Base-by-base conservation (phyloP, 2,797 vertebrate species). In the Bovichtus variegatus region DNA sequence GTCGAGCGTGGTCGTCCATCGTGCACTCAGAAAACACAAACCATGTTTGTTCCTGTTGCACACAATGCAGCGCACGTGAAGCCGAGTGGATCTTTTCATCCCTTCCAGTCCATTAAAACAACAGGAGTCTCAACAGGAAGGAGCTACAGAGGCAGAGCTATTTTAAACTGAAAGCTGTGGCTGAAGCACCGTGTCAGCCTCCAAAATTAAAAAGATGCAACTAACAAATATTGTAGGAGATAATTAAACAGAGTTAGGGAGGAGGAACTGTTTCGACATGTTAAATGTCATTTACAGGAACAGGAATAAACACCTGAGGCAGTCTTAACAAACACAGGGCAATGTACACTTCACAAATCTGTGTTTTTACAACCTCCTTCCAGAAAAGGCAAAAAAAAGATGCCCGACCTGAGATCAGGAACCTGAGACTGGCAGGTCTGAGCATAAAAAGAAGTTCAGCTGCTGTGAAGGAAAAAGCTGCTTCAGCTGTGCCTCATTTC, bases 291-390 rank as follows among this genome's bases (percentile, higher is more conserved):
- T 11, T 40, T 19, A 23, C 31, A 47, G 75, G 69, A 65, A 66
- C 76, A 54, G 61, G 61, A 60, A 51, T 25, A 58, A 50, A 73
- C 49, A 60, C 41, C 36, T 10, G 29, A 38, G 6, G 11, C 65
- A 59, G 58, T 19, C 77, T 80, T 71, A 71, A 55, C 61, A 71
- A 71, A 66, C 46, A 47, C 78, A 29, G 44, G 36, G 43, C 8
- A 55, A 5, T n/a, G 43, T 43, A 27, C 58, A 51, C 29, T n/a
- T 21, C n/a, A n/a, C 34, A 31, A n/a, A 64, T 40, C 21, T n/a
- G n/a, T n/a, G n/a, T n/a, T n/a, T n/a, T 23, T 16, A 54, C 6
- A 31, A 58, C 49, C 21, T 54, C 36, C n/a, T 1, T 23, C 53
- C 4, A 31, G 31, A 65, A 40, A 38, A 27, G 19, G 41, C 3